Evolutionary conservation across 2,113 vertebrate species (phyloP), one percentile per base, ranked within the genome.

Genomic region (Procapra przewalskii): DNA sequence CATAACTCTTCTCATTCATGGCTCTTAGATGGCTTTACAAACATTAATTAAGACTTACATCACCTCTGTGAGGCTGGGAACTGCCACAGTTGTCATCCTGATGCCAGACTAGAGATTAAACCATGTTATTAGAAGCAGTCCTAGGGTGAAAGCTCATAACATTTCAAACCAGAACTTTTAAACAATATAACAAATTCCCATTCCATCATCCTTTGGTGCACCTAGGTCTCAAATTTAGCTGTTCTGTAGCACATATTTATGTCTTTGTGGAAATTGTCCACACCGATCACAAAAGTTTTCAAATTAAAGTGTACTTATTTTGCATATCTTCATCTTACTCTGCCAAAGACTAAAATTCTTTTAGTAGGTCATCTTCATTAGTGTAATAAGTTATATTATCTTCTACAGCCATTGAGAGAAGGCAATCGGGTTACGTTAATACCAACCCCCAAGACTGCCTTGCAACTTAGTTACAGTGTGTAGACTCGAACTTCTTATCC

Each of bases 1-100:
- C 45, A 92, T 90, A 92, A 94, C 88, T 97, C 80, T 95, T 96
- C 55, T 95, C 86, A 60, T 16, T 85, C 59, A 87, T 25, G 55
- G 29, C 52, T 96, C 77, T 50, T 95, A 88, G 12, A 81, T 40
- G 48, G 60, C 48, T 97, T 96, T 89, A 64, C 16, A 86, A 82
- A 77, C n/a, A 84, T 95, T 95, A 88, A 52, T 81, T 96, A 95
- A 94, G 59, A 71, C 21, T 95, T 77, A 29, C 13, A 91, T 71
- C 57, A 87, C n/a, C 19, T 83, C 79, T 93, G 36, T 85, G 88
- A 80, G 25, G 57, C 75, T 80, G 12, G 43, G 43, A 94, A 50
- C 50, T 93, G 40, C 67, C 67, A 79, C 9, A 45, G 54, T 79
- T 5, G 17, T 93, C 52, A 96, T 64, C 33, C 52, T 91, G 25